Base-by-base conservation (phyloP, 2,797 vertebrate species). In the Acrossocheilus wenchowensis region DNA sequence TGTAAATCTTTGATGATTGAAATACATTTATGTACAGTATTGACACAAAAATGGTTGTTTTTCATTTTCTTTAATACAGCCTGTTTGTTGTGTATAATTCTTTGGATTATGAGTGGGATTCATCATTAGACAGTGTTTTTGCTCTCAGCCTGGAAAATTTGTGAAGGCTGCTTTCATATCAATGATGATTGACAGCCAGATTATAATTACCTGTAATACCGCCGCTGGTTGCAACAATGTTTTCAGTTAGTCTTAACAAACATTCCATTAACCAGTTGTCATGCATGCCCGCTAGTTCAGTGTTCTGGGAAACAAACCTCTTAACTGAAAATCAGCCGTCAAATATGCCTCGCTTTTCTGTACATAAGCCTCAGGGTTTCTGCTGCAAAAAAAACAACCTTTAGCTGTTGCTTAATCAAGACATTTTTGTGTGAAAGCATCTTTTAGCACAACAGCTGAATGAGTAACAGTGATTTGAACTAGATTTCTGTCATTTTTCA, bases 1-100 rank as follows among this genome's bases (percentile, higher is more conserved):
- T 95, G 92, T 94, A 93, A 92, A 95, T 93, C 89, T 90, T 90
- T 91, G 89, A 92, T 92, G 89, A 94, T 95, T 94, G 94, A 86
- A 95, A 96, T 85, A 90, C 91, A 93, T 94, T 92, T 94, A 90
- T 94, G 90, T 93, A 89, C 85, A 89, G 68, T 83, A 92, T 91
- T 91, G 89, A 88, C 81, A 89, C 83, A 82, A 64, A 19, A 82
- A 30, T 75, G 30, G 17, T 62, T 3, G 9, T 71, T 30, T 50
- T 43, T 57, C 36, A n/a, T 87, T 86, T 36, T 69, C 17, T 57
- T 50, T 14, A 73, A n/a, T 21, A 43, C 48, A 81, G 64, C 21
- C 34, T 78, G 10, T 48, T 30, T 3, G 30, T 43, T 77, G 72
- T 57, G 39, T 50, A 39, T 64, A 62, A 19, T 19, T 82, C 2